phyloP scores from a whole-genome alignment of 2,113 vertebrate genomes.

The Leiothrix lutea region DNA sequence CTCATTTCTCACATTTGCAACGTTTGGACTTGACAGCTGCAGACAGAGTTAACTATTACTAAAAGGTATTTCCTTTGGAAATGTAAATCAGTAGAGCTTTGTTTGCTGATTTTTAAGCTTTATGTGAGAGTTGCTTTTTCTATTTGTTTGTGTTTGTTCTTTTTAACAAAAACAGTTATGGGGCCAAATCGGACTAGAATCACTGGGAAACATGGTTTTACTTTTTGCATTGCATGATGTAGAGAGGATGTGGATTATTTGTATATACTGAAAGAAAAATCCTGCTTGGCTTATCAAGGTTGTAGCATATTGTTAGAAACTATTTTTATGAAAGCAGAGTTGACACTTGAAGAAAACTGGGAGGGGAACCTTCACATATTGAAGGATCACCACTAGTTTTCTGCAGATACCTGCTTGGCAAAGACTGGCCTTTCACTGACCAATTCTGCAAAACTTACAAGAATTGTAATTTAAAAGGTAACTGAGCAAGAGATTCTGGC shows the following conservation, averaged over 20 bases:
- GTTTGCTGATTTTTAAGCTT: neutral
- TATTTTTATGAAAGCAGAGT: neutral
- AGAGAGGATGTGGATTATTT: neutral
- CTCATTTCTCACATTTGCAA: neutral
- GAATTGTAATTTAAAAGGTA: neutral
- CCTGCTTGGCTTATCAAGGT: neutral
- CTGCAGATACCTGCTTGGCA: neutral
- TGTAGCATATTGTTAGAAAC: neutral
- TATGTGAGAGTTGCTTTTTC: neutral
- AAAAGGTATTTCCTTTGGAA: slow-evolving; percentile 16
- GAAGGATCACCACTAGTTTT: neutral
- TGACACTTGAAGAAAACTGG: neutral
- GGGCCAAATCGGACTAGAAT: neutral
- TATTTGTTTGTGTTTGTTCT: neutral
- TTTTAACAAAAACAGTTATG: neutral
- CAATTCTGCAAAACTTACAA: neutral
- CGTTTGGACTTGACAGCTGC: neutral
- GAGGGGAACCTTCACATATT: neutral
- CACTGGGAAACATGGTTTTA: neutral
- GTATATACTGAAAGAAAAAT: neutral
- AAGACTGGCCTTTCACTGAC: neutral
- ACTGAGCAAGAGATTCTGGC: neutral
- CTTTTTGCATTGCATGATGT: neutral
- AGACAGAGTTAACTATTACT: neutral
- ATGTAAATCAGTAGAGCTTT: neutral